A percentile compares a stretch with the other conserved stretches of the same genome.
Evolutionary conservation across 2,888 invertebrate species (phyloP).

Genomic region (Eulithis prunata): DNA sequence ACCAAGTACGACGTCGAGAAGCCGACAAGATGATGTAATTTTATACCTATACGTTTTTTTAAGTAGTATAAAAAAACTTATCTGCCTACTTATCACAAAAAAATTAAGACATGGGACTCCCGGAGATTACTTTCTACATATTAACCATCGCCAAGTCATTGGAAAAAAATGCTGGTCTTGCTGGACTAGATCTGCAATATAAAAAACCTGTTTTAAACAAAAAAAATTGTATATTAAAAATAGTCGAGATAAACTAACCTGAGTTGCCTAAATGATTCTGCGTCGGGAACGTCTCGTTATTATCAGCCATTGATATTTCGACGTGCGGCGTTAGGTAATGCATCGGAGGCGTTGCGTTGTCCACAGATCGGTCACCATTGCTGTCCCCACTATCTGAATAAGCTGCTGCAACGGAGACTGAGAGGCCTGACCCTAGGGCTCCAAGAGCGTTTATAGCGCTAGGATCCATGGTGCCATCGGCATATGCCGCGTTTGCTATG

Average conservation of each 20-base stretch:
- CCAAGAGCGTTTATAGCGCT: conserved; percentile 81
- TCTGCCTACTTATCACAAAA: too few relatives aligned
- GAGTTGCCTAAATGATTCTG: conserved; percentile 75
- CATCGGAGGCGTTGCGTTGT: conserved; percentile 95
- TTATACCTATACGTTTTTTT: too few relatives aligned
- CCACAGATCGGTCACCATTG: conserved; percentile 90
- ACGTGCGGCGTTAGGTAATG: conserved; percentile 96
- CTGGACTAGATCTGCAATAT: too few relatives aligned
- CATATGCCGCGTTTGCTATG: conserved; percentile 84
- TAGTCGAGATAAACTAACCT: conserved; percentile 47
- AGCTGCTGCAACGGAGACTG: conserved; percentile 88
- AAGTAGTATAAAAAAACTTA: too few relatives aligned
- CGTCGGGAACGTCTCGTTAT: conserved; percentile 87
- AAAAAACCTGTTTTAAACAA: too few relatives aligned
- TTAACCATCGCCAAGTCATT: too few relatives aligned
- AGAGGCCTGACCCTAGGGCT: conserved; percentile 85
- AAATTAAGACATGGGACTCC: too few relatives aligned
- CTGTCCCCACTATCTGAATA: conserved; percentile 94
- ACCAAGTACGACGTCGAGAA: too few relatives aligned
- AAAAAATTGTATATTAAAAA: too few relatives aligned
- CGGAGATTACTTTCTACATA: too few relatives aligned
- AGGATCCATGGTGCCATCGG: conserved; percentile 82
- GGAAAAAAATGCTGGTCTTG: too few relatives aligned
- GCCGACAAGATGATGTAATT: too few relatives aligned
- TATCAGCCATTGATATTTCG: conserved; percentile 95